Percentiles rank a stretch among this genome's conserved stretches.
Conservation (phyloP, 2,888 invertebrate species). For the Sicus ferrugineus region DNA sequence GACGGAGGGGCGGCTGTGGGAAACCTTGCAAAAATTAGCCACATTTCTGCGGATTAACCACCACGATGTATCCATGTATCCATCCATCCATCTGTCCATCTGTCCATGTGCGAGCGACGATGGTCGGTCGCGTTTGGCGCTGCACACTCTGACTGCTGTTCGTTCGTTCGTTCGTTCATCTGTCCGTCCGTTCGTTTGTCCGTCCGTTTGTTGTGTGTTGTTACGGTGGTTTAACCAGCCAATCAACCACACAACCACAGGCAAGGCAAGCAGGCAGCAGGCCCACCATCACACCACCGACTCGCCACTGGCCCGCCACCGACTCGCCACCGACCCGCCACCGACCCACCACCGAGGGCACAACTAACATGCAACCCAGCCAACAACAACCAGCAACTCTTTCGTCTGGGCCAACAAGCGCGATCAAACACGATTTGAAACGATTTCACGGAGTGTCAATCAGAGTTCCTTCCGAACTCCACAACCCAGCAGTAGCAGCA, state of each 20-base stretch:
- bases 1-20: constrained; percentile 3
- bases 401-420: constrained; percentile 1
- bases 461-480: constrained; percentile 6
- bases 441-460: constrained; percentile 20
- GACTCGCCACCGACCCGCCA: constrained; percentile 33
- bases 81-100: background rate
- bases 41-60: constrained; percentile 28
- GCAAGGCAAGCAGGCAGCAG: constrained; percentile 1
- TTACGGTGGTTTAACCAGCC: too few relatives aligned
- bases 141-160: too few relatives aligned
- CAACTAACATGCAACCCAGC: background rate
- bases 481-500: background rate
- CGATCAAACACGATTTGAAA: constrained; percentile 18
- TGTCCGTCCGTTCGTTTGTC: too few relatives aligned
- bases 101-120: background rate
- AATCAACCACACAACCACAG: too few relatives aligned
- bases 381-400: background rate
- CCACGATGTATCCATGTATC: background rate
- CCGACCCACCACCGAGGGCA: constrained; percentile 24
- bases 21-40: constrained; percentile 34
- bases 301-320: background rate
- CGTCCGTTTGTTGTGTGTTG: too few relatives aligned
- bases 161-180: too few relatives aligned
- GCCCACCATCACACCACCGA: constrained; percentile 12
- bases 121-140: too few relatives aligned